Conservation (phyloP, 2,797 vertebrate species). For the Pyrocephalus nanus region DNA sequence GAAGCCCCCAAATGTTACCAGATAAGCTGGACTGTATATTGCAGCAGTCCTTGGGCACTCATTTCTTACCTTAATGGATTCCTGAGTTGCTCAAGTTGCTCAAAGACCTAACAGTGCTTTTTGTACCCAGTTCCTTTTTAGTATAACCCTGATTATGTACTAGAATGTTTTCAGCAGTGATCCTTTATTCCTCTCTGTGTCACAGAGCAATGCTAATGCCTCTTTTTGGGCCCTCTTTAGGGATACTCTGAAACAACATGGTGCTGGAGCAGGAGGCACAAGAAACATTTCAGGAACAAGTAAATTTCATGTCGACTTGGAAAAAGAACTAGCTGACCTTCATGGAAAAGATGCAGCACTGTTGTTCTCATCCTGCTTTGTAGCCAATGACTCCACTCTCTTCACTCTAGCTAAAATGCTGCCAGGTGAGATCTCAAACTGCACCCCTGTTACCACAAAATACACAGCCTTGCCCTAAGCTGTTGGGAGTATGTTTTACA, state of each 20-base stretch:
- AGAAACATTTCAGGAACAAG: conserved; percentile 98
- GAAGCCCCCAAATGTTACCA: not conserved
- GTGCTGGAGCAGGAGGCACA: conserved; percentile 94
- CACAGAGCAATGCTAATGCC: not conserved
- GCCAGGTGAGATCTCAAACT: conserved; percentile 80
- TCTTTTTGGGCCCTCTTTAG: conserved; percentile 66
- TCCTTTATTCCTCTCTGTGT: not conserved
- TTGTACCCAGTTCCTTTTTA: not conserved
- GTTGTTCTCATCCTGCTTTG: conserved; percentile 96
- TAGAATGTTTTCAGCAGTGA: not conserved
- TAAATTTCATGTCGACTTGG: conserved; percentile 95
- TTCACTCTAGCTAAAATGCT: conserved; percentile 96
- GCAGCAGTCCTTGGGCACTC: not conserved
- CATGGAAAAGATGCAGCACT: conserved; percentile 94
- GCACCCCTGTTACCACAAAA: not conserved
- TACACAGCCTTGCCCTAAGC: not conserved
- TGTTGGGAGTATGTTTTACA: not conserved
- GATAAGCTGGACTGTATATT: not conserved
- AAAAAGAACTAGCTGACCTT: conserved; percentile 92
- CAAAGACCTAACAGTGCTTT: not conserved
- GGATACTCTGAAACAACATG: conserved; percentile 90
- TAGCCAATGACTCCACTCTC: conserved; percentile 97
- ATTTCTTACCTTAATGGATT: not conserved
- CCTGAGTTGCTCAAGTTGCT: not conserved
- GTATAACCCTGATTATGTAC: not conserved